A percentile compares a stretch with the other conserved stretches of the same genome.
phyloP scores from a whole-genome alignment of 1,140 invertebrate species.

The Euura saliciscinereae region DNA sequence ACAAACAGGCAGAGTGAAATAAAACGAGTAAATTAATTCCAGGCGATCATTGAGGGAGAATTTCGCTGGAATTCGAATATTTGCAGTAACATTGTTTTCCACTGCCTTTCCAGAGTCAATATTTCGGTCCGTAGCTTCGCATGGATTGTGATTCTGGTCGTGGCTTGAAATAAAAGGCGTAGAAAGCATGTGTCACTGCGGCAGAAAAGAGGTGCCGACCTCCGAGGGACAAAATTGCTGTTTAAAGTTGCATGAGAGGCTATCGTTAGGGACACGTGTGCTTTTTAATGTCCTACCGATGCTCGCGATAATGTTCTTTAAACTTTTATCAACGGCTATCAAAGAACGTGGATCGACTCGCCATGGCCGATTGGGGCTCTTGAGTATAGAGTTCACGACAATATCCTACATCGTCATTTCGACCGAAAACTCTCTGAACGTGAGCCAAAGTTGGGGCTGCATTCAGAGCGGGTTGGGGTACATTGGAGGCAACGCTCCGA shows the following conservation, averaged over 20 bases:
- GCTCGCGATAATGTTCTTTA: slow-evolving; percentile 58
- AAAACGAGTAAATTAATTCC: no score
- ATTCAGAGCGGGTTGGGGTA: no score
- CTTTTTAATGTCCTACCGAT: slow-evolving; percentile 58
- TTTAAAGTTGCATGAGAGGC: slow-evolving; percentile 59
- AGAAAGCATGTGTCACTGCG: slow-evolving; percentile 21
- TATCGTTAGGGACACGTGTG: slow-evolving; percentile 57
- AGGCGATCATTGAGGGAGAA: no score
- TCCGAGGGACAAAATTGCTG: slow-evolving; percentile 49
- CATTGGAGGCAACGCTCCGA: no score
- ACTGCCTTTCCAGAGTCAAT: no score
- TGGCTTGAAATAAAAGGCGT: slow-evolving; percentile 7
- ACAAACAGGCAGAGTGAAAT: no score
- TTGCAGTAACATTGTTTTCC: no score
- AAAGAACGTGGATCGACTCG: slow-evolving; percentile 55
- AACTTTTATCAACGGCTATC: slow-evolving; percentile 60
- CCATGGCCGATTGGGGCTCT: slow-evolving; percentile 26
- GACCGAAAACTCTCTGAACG: not conserved
- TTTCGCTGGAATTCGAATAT: no score
- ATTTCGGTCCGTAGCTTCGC: not conserved
- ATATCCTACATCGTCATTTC: no score
- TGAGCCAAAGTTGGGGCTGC: no score
- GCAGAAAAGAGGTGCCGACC: not conserved
- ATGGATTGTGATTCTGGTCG: not conserved
- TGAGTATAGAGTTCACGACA: no score